A percentile compares a stretch with the other conserved stretches of the same genome.
Evolutionary conservation across 2,113 vertebrate genomes (phyloP).

Genomic region (Ptilonorhynchus violaceus): DNA sequence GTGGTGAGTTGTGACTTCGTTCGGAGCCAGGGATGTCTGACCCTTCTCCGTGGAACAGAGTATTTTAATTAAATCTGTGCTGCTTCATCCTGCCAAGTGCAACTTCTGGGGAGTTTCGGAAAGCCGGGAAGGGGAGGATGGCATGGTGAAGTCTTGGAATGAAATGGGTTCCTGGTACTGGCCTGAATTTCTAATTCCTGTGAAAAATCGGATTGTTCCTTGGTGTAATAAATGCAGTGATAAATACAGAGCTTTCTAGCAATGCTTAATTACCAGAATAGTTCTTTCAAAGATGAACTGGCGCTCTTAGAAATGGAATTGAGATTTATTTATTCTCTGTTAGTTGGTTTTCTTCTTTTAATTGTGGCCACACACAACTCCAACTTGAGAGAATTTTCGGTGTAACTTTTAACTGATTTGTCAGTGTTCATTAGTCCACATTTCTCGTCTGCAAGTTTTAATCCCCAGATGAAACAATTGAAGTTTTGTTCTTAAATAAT

Average conservation of each 20-base stretch:
- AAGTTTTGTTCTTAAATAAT: background rate
- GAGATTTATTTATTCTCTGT: background rate
- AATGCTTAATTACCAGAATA: too few relatives aligned
- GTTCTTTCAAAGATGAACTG: background rate
- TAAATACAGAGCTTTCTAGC: background rate
- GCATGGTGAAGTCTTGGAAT: background rate
- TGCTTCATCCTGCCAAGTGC: background rate
- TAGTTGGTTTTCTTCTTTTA: background rate
- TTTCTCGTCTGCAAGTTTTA: background rate
- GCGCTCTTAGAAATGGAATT: background rate
- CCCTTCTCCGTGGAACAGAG: background rate
- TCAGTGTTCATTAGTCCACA: background rate
- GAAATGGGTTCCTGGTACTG: background rate
- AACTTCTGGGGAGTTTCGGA: background rate
- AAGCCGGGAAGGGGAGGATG: background rate
- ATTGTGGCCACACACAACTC: background rate
- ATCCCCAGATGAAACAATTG: background rate
- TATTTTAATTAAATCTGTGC: background rate
- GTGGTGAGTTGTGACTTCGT: slow-evolving; percentile 18
- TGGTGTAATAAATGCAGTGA: background rate
- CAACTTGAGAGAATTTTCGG: background rate
- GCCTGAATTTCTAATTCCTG: background rate
- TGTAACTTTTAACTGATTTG: background rate
- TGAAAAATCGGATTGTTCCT: background rate
- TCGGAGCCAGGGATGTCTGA: background rate